phyloP scores from a whole-genome alignment of 2,113 vertebrate genomes.

The Odocoileus hemionus region DNA sequence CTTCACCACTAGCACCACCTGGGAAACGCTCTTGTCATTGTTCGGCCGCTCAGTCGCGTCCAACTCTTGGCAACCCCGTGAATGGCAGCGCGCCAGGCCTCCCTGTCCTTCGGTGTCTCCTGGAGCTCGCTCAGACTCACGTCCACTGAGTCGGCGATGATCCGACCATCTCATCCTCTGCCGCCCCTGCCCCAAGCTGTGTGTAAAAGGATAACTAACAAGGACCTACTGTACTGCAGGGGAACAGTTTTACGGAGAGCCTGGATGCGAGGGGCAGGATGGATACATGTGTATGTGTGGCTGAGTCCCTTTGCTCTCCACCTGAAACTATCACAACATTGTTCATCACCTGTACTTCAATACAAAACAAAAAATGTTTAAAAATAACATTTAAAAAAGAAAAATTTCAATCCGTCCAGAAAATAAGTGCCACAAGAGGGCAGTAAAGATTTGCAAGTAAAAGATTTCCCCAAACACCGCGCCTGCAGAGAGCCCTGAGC shows the following conservation, averaged over 20 bases:
- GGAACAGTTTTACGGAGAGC: not conserved
- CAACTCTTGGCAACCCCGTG: not conserved
- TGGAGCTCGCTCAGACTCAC: not conserved
- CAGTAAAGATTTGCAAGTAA: constrained; percentile 68
- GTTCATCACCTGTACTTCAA: not conserved
- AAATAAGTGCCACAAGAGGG: constrained; percentile 77
- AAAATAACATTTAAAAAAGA: not conserved
- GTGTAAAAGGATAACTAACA: not conserved
- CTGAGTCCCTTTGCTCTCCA: not conserved
- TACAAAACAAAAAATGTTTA: not conserved
- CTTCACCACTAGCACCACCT: not conserved
- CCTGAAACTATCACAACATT: not conserved
- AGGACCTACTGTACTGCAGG: accelerated
- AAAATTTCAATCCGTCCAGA: not conserved
- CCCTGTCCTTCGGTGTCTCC: not conserved
- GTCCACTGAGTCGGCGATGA: not conserved
- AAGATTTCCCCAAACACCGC: accelerated
- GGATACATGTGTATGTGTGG: not conserved
- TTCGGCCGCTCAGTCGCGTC: not conserved
- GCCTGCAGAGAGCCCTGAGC: accelerated
- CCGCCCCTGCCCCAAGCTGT: not conserved
- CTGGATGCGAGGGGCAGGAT: not conserved
- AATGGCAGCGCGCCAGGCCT: not conserved
- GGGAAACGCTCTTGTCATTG: not conserved
- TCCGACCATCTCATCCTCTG: not conserved